Evolutionary conservation across 2,888 invertebrate species (phyloP), one percentile per base, ranked within the genome.

Genomic region (Acanthosepion lycidas): DNA sequence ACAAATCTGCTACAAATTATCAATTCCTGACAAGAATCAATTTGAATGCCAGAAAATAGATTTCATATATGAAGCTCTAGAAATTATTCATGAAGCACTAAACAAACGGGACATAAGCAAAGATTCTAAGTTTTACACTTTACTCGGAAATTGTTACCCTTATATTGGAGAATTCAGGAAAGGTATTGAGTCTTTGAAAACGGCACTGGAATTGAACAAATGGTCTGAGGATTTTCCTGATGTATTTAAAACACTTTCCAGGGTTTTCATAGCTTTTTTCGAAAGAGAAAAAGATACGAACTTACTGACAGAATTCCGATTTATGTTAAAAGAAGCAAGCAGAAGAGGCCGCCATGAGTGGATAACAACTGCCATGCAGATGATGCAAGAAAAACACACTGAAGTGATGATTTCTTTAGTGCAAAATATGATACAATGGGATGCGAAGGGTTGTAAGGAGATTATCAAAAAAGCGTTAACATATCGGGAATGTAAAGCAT

Each of bases 401-500:
- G 64, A 64, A 64, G 28, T 64, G 64, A 23, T 64, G 64, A 26
- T 26, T 64, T 3, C 20, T 23, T 64, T 64, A 26, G 28, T 64
- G 8, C 26, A 64, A 64, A 64, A 64, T 28, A 64, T 64, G 64
- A 64, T 64, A 8, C 23, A 64, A 28, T 64, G 64, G 64, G 64
- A 64, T 64, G 64, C 6, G 28, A 64, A 26, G 6, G 64, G 64
- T 26, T 64, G 64, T 64, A 3, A 64, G 26, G 6, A 64, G 8
- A 6, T 64, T 26, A 26, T 64, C 26, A 26, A 64, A 26, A 26
- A 64, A 64, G 64, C 26, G 28, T 28, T 64, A 6, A 1, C 28
- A 2, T 26, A 64, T 8, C 28, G 0, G 15, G 64, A 26, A 28
- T 4, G 0, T 64, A 28, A 26, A 1, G 4, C 5, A 0, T 6